phyloP scores from a whole-genome alignment of 1,140 invertebrate genomes.

The Dendrolimus punctatus region DNA sequence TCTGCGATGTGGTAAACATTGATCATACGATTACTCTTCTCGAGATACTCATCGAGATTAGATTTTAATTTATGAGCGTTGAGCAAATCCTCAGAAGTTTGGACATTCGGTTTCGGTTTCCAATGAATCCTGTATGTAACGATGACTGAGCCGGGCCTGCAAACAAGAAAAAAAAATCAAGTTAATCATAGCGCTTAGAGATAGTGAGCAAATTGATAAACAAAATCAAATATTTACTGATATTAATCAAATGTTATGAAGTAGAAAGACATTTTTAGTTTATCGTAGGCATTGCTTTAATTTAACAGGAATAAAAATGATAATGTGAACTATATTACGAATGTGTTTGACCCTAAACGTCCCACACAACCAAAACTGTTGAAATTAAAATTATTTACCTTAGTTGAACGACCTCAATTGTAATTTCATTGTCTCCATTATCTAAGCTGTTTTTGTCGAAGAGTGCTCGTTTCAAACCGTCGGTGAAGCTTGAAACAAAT shows the following conservation, averaged over 20 bases:
- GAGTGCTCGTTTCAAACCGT: slow-evolving; percentile 72
- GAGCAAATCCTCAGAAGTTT: slow-evolving; percentile 68
- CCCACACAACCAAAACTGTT: background rate
- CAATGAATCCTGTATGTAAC: slow-evolving; percentile 77
- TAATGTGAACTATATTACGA: too few species aligned
- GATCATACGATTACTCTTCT: slow-evolving; percentile 68
- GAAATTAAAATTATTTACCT: slow-evolving; percentile 39
- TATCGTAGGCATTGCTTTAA: too few species aligned
- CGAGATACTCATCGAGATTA: slow-evolving; percentile 64
- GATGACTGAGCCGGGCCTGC: slow-evolving; percentile 76
- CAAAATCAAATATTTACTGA: background rate
- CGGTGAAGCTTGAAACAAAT: slow-evolving; percentile 60
- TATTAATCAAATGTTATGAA: background rate
- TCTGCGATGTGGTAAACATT: slow-evolving; percentile 71
- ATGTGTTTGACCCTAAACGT: too few species aligned
- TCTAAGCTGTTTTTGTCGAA: slow-evolving; percentile 69
- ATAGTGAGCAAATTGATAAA: background rate
- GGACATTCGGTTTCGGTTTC: slow-evolving; percentile 69
- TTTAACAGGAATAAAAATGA: too few species aligned
- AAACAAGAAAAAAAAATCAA: slow-evolving; percentile 27
- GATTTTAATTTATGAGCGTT: slow-evolving; percentile 64
- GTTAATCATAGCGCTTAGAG: slow-evolving; percentile 4
- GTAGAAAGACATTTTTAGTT: too few species aligned
- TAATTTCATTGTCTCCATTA: slow-evolving; percentile 68
- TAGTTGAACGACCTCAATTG: slow-evolving; percentile 78